Percentiles rank a stretch among this genome's conserved stretches.
Evolutionary conservation across 2,113 vertebrate species (phyloP).

Genomic region (Nesogale talazaci): DNA sequence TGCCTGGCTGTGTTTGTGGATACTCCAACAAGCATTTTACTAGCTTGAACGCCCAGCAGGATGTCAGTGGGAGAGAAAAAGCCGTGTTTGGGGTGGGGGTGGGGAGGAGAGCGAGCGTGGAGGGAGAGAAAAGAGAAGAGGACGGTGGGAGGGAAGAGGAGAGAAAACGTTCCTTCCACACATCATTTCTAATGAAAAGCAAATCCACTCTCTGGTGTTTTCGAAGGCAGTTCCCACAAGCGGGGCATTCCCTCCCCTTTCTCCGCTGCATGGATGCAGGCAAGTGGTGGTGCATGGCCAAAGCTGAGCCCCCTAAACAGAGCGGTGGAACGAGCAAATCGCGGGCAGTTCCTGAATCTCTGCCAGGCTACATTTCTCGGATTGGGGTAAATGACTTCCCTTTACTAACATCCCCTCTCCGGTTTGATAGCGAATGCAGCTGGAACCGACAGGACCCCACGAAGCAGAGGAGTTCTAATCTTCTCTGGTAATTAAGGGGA

Average conservation of each 20-base stretch:
- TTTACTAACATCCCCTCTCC: conserved; percentile 81
- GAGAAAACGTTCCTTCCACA: conserved; percentile 18
- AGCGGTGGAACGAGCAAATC: conserved; percentile 82
- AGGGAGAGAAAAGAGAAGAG: not conserved
- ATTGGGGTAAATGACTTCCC: conserved; percentile 84
- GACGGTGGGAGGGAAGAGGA: not conserved
- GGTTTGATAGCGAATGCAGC: conserved; percentile 83
- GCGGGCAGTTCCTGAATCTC: conserved; percentile 87
- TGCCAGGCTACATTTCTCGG: conserved; percentile 85
- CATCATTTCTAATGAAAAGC: conserved; percentile 68
- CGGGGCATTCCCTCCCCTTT: conserved; percentile 48
- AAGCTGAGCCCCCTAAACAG: conserved; percentile 79
- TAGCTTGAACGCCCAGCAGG: conserved; percentile 76
- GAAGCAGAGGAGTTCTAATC: conserved; percentile 84
- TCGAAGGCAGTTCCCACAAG: conserved; percentile 70
- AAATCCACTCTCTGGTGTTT: conserved; percentile 70
- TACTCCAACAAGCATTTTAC: conserved; percentile 74
- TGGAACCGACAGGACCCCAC: conserved; percentile 74
- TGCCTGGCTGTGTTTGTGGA: conserved; percentile 66
- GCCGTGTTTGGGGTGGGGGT: conserved; percentile 14
- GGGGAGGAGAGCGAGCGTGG: not conserved
- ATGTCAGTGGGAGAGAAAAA: conserved; percentile 70
- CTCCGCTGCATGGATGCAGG: conserved; percentile 74
- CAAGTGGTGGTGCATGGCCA: conserved; percentile 80
- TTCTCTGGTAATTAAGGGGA: conserved; percentile 84